phyloP scores from a whole-genome alignment of 2,113 vertebrate species.

The Chloropsis cyanopogon region DNA sequence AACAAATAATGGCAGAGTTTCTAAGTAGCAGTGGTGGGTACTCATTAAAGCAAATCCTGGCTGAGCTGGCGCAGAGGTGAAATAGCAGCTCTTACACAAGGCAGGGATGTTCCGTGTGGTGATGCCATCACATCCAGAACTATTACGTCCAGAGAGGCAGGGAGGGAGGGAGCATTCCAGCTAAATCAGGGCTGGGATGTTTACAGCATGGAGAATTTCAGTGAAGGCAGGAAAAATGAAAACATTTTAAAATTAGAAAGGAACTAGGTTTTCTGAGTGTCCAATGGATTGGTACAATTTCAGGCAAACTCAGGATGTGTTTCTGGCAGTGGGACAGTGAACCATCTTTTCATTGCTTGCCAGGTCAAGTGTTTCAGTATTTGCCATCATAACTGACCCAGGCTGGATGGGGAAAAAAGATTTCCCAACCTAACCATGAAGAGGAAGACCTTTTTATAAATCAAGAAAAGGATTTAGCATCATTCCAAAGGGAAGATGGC shows the following conservation, averaged over 20 bases:
- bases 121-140: neutral
- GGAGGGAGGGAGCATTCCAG: neutral
- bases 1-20: slow-evolving; percentile 50
- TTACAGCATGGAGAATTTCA: neutral
- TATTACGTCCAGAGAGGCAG: neutral
- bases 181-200: neutral
- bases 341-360: neutral
- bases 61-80: slow-evolving; percentile 4
- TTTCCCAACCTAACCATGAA: neutral
- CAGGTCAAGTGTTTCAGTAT: neutral
- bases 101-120: neutral
- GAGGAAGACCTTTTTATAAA: neutral
- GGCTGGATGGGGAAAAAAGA: neutral
- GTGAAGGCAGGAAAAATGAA: neutral
- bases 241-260: neutral
- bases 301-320: neutral
- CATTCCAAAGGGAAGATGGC: neutral
- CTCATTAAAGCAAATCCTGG: slow-evolving; percentile 24
- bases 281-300: neutral
- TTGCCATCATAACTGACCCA: neutral
- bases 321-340: neutral
- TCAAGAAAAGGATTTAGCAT: neutral
- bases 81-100: slow-evolving; percentile 26
- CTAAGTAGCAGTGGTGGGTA: neutral
- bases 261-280: neutral